These are phyloP conservation scores for Cossypha polioptera DNA, from an alignment of 2,797 vertebrate species.

Conservation along the genomic window DNA sequence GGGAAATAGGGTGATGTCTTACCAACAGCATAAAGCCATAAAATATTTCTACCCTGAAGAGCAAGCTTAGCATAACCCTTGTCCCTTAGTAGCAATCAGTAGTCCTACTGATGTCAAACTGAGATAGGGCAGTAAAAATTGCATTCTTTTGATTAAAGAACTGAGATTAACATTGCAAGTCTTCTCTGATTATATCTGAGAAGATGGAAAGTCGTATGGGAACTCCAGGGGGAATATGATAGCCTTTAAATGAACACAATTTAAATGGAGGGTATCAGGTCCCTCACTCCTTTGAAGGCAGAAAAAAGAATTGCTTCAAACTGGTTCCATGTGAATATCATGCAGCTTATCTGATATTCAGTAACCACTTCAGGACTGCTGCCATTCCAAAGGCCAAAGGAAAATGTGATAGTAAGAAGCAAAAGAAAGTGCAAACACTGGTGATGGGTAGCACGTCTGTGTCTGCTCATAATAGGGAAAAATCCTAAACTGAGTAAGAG, in stretches of 20 bases:
- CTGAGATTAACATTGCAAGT: conserved; percentile 21
- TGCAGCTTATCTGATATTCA: not conserved
- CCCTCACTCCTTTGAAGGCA: not conserved
- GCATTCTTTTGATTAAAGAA: conserved; percentile 44
- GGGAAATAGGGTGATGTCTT: not conserved
- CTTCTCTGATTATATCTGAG: conserved; percentile 7
- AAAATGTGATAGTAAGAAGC: not conserved
- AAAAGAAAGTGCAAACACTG: not conserved
- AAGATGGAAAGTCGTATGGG: not conserved
- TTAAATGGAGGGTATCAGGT: not conserved
- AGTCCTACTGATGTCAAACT: conserved; percentile 9
- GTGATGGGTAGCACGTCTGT: not conserved
- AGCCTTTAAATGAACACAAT: not conserved
- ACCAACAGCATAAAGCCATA: not conserved
- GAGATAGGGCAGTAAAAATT: conserved; percentile 25
- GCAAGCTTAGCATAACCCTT: not conserved
- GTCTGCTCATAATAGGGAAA: not conserved
- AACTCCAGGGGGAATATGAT: not conserved
- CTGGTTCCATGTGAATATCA: not conserved
- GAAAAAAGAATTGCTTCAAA: not conserved
- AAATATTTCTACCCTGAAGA: not conserved
- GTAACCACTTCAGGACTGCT: not conserved
- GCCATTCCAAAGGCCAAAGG: not conserved
- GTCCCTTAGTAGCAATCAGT: not conserved
- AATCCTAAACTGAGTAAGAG: not conserved